Evolutionary conservation across 2,888 invertebrate species (phyloP).

Genomic region (Chouioia cunea): DNA sequence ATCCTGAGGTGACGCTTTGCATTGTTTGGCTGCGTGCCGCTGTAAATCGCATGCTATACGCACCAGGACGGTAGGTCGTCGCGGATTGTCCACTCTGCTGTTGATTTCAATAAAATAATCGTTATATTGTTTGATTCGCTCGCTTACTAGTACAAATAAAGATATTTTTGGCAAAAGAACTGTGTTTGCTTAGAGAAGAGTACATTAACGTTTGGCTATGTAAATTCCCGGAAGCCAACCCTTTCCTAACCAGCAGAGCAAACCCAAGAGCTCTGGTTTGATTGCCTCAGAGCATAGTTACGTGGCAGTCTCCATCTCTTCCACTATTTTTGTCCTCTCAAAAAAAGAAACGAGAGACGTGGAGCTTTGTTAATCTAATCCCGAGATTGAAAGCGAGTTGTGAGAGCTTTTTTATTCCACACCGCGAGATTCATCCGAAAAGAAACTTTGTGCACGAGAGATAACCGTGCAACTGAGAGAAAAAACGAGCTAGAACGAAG

Average conservation of each 20-base stretch:
- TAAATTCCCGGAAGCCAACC: too few relatives aligned
- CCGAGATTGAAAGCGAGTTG: constrained; percentile 4
- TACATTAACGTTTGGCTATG: too few relatives aligned
- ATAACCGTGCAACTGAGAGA: too few relatives aligned
- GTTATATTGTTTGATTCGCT: neutral
- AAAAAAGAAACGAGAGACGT: neutral
- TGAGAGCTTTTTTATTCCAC: constrained; percentile 6
- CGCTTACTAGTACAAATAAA: too few relatives aligned
- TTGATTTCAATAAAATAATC: neutral
- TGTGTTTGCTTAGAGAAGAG: too few relatives aligned
- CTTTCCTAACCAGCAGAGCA: too few relatives aligned
- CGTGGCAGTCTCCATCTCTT: neutral
- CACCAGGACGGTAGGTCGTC: constrained; percentile 60
- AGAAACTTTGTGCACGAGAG: too few relatives aligned
- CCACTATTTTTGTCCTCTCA: neutral
- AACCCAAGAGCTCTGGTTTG: too few relatives aligned
- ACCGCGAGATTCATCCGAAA: too few relatives aligned
- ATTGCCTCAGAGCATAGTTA: neutral
- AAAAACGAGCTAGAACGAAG: too few relatives aligned
- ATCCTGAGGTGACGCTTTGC: constrained; percentile 70
- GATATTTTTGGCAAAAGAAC: too few relatives aligned
- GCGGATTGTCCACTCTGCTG: constrained; percentile 55
- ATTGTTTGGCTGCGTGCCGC: constrained; percentile 70
- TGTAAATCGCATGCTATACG: constrained; percentile 70
- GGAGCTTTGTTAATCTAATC: constrained; percentile 8